phyloP scores from a whole-genome alignment of 2,113 vertebrate genomes.

The Phalacrocorax aristotelis region DNA sequence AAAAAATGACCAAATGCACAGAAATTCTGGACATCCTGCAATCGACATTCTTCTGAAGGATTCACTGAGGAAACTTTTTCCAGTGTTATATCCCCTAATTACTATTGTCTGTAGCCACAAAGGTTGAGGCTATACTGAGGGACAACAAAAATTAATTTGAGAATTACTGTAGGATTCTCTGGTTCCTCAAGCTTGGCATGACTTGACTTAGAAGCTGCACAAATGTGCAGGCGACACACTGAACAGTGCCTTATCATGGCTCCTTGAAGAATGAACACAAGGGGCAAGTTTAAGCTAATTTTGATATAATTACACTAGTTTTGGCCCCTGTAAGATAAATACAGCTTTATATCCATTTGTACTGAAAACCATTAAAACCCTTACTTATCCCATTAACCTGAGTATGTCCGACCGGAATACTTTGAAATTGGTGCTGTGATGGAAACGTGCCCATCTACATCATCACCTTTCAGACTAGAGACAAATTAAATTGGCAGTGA shows the following conservation, averaged over 20 bases:
- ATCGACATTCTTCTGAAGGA: background rate
- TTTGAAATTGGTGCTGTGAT: background rate
- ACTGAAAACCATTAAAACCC: background rate
- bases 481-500: background rate
- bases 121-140: background rate
- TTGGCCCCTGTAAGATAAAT: background rate
- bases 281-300: background rate
- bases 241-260: background rate
- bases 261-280: background rate
- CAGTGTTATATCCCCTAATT: background rate
- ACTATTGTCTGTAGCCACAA: background rate
- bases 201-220: background rate
- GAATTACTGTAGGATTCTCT: background rate
- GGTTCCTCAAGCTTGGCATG: background rate
- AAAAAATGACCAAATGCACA: background rate
- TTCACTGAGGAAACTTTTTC: background rate
- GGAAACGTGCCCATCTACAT: fast-evolving
- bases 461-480: background rate
- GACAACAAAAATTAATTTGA: background rate
- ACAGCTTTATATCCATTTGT: background rate
- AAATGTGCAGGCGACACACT: fast-evolving
- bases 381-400: background rate
- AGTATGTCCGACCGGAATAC: background rate
- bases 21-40: background rate
- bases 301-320: background rate